Base-by-base conservation (phyloP, 2,797 vertebrate species). In the Melanotaenia boesemani region DNA sequence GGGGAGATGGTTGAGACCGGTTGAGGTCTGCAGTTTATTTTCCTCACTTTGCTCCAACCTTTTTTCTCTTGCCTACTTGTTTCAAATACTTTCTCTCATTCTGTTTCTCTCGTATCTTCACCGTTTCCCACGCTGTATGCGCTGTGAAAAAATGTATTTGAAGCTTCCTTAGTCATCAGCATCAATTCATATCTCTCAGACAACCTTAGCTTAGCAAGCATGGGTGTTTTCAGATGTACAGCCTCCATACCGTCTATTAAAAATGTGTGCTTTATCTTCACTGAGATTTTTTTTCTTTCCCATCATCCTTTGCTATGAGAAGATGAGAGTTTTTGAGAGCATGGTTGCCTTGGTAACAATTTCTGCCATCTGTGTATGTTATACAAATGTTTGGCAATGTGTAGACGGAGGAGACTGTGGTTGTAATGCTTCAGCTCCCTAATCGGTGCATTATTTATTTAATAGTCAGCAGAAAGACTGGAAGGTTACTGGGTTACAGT, bases 271-370 rank as follows among this genome's bases (percentile, higher is more conserved):
- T 80, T 80, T 36, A 61, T 48, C 76, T 82, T 69, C 70, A 70
- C 39, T 0, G 0, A 30, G 20, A 76, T 46, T 74, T 79, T 41
- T 46, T 20, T 3, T 11, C 62, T 57, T 88, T 86, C 79, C 84
- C 77, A 74, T 84, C 86, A 80, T 86, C 77, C 60, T 81, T 83
- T 79, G 69, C 86, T 68, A 32, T 48, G 55, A 73, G 72, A 72
- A 77, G 64, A 78, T 77, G 65, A 28, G 65, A 80, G 67, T 82
- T 89, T 85, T 85, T 82, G 73, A 83, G 74, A 84, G 76, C 71
- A 83, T 61, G 61, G 91, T 94, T 94, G 90, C 91, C 90, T 84
- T 92, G 91, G 93, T 86, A 91, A 93, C 92, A 69, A 74, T 88
- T 85, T 69, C 84, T 81, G 75, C 87, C 85, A 90, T 92, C 86